Base-by-base conservation (phyloP, 2,113 vertebrate genomes). In the Toxotes jaculatrix region DNA sequence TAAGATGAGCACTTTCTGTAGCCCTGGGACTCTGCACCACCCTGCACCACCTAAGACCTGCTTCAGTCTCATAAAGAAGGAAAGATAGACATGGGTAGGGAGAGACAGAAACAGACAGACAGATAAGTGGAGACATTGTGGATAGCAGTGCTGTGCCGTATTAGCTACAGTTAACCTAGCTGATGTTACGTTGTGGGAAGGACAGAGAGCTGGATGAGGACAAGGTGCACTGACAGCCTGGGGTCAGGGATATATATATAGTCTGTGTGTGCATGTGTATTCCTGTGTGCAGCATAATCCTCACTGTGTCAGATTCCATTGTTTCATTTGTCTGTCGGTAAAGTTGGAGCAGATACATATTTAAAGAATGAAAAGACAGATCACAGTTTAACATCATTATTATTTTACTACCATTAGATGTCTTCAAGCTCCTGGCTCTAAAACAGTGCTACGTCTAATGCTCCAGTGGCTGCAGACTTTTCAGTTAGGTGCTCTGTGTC, bases 161-260 rank as follows among this genome's bases (percentile, higher is more conserved):
- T 90, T 89, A 89, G 87, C 87, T 66, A 68, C 80, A 80, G 83
- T 88, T 86, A 91, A 87, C 87, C 70, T 77, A 82, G 81, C 74
- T 89, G 87, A 92, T 82, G 75, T 86, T 90, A 69, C 74, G 77
- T 61, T 83, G 73, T 83, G 75, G 83, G 77, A 89, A 92, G 90
- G 88, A 88, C 85, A 79, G 47, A 83, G 74, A 85, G 86, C 79
- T 73, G 80, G 62, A 88, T 86, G 89, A 90, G 91, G 82, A 90
- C 88, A 86, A 89, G 84, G 89, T 73, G 83, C 85, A 67, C 84
- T 83, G 90, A 80, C 93, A 92, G 88, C 85, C 89, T 49, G 62
- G 80, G 89, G 91, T 92, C 89, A 88, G 82, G 21, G 88, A 86
- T 93, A 91, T 91, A 91, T 91, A 84, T 91, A 88, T 93, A 92